These are phyloP conservation scores for Rhinoptilus africanus DNA, from an alignment of 2,113 vertebrate species.

Conservation along the genomic window DNA sequence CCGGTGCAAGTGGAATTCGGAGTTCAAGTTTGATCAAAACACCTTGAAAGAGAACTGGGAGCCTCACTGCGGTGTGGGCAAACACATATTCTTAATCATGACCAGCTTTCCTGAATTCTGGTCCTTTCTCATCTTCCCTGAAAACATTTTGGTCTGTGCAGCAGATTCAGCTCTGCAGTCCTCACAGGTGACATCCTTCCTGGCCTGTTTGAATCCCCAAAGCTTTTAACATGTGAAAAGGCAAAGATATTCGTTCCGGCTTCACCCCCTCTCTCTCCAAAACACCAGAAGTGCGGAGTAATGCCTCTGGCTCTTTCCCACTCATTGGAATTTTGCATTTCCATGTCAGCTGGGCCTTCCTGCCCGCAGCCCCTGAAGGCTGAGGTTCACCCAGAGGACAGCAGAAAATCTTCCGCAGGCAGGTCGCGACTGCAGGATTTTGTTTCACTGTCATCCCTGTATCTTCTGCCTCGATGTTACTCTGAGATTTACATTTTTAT, in stretches of 20 bases:
- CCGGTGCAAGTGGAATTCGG: not conserved
- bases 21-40: not conserved
- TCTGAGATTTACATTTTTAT: not conserved
- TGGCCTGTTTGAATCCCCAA: not conserved
- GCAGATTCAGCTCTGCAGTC: not conserved
- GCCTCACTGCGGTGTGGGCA: not conserved
- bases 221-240: not conserved
- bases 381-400: not conserved
- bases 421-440: not conserved
- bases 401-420: not conserved
- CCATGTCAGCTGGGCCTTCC: not conserved
- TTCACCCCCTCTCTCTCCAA: not conserved
- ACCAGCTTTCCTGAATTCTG: not conserved
- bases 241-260: not conserved
- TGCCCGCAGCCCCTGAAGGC: not conserved
- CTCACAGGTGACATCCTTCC: not conserved
- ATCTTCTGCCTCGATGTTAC: not conserved
- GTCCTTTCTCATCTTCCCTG: not conserved
- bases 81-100: not conserved
- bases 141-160: not conserved
- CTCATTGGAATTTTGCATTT: constrained; percentile 25
- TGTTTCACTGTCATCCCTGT: rapidly evolving
- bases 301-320: not conserved
- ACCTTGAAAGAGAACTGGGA: not conserved
- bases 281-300: not conserved